A percentile compares a stretch with the other conserved stretches of the same genome.
phyloP scores from a whole-genome alignment of 2,113 vertebrate species.

The Sinocyclocheilus anophthalmus region DNA sequence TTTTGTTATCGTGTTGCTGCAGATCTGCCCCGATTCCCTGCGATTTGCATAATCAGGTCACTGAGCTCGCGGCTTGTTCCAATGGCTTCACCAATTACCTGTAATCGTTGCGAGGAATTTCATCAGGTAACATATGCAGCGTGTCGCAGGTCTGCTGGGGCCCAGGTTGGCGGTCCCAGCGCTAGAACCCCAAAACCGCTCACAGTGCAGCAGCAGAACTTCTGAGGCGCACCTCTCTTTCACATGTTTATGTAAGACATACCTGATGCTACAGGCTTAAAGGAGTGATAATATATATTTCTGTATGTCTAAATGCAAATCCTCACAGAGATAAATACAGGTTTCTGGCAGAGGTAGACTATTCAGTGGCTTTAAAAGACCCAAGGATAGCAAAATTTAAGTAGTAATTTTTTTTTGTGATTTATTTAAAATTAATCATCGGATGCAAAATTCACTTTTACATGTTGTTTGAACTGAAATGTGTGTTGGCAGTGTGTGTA shows the following conservation, averaged over 20 bases:
- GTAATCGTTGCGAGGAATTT: slow-evolving; percentile 62
- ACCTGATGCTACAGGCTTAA: slow-evolving; percentile 35
- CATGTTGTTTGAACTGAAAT: no score
- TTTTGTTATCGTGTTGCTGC: slow-evolving; percentile 52
- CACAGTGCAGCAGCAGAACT: neutral
- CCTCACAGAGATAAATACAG: neutral
- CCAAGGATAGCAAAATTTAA: neutral
- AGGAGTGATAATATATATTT: slow-evolving; percentile 4
- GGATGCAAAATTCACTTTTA: no score
- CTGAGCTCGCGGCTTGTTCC: no score
- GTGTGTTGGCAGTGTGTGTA: no score
- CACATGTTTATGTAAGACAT: slow-evolving; percentile 18
- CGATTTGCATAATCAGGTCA: slow-evolving; percentile 62
- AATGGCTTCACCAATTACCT: slow-evolving; percentile 67
- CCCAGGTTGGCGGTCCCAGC: neutral
- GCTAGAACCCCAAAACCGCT: neutral
- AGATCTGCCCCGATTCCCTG: slow-evolving; percentile 67
- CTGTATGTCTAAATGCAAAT: neutral
- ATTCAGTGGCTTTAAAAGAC: slow-evolving; percentile 23
- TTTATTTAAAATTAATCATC: no score
- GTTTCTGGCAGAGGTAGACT: neutral
- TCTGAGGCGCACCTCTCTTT: neutral
- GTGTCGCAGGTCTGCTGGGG: slow-evolving; percentile 65
- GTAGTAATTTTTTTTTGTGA: no score
- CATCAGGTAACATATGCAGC: slow-evolving; percentile 63